phyloP scores from a whole-genome alignment of 2,113 vertebrate genomes.

The Lynx canadensis region DNA sequence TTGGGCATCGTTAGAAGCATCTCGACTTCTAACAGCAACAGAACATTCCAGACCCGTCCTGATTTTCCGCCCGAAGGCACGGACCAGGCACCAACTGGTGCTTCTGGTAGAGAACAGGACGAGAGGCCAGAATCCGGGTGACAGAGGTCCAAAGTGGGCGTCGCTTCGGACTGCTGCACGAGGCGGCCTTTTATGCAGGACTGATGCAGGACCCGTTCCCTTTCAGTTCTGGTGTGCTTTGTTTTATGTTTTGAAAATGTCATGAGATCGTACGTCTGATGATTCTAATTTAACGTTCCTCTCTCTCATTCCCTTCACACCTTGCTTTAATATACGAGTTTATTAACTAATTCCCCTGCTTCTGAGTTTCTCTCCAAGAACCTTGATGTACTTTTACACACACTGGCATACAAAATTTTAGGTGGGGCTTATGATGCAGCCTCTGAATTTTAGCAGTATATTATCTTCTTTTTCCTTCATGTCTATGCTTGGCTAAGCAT shows the following conservation, averaged over 20 bases:
- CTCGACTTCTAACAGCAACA: too few relatives aligned
- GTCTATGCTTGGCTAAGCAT: not conserved
- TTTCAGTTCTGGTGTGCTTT: not conserved
- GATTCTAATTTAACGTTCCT: not conserved
- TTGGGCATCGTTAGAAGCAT: accelerated
- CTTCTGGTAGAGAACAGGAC: not conserved
- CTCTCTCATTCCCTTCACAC: not conserved
- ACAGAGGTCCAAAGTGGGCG: not conserved
- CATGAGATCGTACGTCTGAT: not conserved
- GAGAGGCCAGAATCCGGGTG: not conserved
- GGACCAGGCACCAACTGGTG: too few relatives aligned
- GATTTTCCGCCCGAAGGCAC: not conserved
- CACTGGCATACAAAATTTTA: too few relatives aligned
- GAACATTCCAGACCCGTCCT: not conserved
- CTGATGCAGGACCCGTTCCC: not conserved
- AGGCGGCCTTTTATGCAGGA: not conserved
- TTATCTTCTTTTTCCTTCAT: not conserved
- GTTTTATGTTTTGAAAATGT: not conserved
- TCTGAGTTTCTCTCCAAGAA: not conserved
- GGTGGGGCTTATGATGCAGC: not conserved
- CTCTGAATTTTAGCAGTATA: not conserved
- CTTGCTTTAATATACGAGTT: not conserved
- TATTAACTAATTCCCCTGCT: not conserved
- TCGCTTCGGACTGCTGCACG: not conserved
- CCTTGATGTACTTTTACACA: too few relatives aligned